phyloP scores from a whole-genome alignment of 2,797 vertebrate genomes.

The Australoheros facetus region DNA sequence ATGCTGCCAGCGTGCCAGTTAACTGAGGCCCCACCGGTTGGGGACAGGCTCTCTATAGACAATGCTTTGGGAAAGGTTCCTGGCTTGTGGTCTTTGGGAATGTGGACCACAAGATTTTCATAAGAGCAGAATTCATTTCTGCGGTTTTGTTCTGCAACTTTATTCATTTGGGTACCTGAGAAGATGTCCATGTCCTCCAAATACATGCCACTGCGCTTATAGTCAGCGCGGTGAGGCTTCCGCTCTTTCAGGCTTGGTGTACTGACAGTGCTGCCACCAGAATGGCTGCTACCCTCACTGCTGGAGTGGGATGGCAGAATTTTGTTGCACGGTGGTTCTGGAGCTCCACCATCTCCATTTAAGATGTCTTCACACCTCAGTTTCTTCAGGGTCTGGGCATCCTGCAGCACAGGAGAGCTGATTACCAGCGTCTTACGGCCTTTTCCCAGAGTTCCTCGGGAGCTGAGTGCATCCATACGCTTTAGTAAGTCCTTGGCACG shows the following conservation, averaged over 20 bases:
- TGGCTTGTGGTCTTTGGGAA: conserved; percentile 98
- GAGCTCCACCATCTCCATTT: conserved; percentile 80
- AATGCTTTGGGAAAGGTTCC: conserved; percentile 98
- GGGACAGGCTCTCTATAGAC: conserved; percentile 96
- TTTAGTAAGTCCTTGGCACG: conserved; percentile 91
- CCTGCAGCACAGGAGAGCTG: conserved; percentile 87
- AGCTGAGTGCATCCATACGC: conserved; percentile 91
- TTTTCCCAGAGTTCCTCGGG: conserved; percentile 79
- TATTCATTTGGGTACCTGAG: conserved; percentile 77
- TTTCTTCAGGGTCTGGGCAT: conserved; percentile 83
- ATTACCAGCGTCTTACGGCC: conserved; percentile 84
- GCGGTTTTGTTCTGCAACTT: conserved; percentile 82
- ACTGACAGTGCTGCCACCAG: conserved; percentile 84
- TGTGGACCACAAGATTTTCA: conserved; percentile 92
- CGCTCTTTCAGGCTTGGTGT: conserved; percentile 87
- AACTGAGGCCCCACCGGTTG: conserved; percentile 79
- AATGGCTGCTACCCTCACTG: conserved; percentile 87
- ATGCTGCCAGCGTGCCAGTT: conserved; percentile 87
- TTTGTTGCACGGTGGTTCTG: conserved; percentile 46
- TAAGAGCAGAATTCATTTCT: conserved; percentile 93
- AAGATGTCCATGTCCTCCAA: conserved; percentile 93
- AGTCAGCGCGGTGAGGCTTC: conserved; percentile 81
- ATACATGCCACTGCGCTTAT: conserved; percentile 96
- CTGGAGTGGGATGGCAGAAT: conserved; percentile 71
- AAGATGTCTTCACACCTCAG: conserved; percentile 85